Percentiles rank a stretch among this genome's conserved stretches.
These are phyloP conservation scores for Synodontis membranacea DNA, from an alignment of 2,113 vertebrate genomes.

Conservation along the genomic window DNA sequence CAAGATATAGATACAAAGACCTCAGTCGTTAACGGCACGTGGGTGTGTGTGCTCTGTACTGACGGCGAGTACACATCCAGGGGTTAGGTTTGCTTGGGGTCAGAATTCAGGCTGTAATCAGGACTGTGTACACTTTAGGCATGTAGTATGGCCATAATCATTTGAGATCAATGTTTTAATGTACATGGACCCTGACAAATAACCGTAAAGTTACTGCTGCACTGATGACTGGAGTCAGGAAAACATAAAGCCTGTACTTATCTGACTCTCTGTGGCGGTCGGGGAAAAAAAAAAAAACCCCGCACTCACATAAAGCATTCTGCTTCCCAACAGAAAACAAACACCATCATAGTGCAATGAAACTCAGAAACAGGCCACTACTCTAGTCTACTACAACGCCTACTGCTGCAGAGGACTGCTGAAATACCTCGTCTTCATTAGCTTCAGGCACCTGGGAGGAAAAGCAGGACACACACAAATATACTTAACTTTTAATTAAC, in stretches of 20 bases:
- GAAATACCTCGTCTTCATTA: conserved; percentile 27
- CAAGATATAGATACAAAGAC: not conserved
- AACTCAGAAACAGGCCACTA: not conserved
- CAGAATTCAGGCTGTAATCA: not conserved
- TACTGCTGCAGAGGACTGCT: not conserved
- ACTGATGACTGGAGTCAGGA: not conserved
- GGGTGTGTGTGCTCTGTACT: not conserved
- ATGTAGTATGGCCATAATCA: not conserved
- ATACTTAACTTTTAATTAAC: not conserved
- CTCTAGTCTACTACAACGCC: not conserved
- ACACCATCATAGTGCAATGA: not conserved
- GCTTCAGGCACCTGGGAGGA: conserved; percentile 22
- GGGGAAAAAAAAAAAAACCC: not conserved
- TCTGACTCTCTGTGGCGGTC: not conserved
- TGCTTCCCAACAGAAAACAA: not conserved
- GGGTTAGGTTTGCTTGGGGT: not conserved
- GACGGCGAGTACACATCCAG: not conserved
- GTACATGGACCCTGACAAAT: not conserved
- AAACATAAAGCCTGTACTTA: not conserved
- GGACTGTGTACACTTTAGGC: not conserved
- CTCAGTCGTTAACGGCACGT: no score
- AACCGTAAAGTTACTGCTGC: not conserved
- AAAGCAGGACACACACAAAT: conserved; percentile 20
- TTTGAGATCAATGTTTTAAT: not conserved
- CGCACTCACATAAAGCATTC: not conserved